Base-by-base conservation (phyloP, 2,888 invertebrate genomes). In the Hedya salicella region DNA sequence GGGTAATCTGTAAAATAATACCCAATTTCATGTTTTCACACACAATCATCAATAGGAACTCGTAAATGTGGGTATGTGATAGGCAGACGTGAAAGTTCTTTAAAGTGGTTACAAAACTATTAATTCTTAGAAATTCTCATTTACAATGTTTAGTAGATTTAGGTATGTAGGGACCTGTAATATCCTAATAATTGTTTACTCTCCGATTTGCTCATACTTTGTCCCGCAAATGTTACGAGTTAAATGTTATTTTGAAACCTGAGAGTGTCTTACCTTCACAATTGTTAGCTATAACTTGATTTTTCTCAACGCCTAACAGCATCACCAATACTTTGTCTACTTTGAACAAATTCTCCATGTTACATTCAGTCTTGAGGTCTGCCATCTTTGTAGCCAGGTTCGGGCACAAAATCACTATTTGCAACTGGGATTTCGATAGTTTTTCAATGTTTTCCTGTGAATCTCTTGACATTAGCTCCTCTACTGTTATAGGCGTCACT, bases 351-450 rank as follows among this genome's bases (percentile, higher is more conserved):
- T 92, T 93, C 13, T 95, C 94, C 32, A 95, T 85, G 49, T 86
- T 86, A 2, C 89, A 80, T 17, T 94, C 93, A 67, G 88, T 92
- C 13, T 94, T 93, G 71, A 94, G 81, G 62, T 93, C 93, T 0
- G 91, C 78, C 70, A 95, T 88, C 67, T 94, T 93, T 0, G 95
- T 93, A 70, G 96, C 87, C 49, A 97, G 93, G 59, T 94, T 94
- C 0, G 97, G 97, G 78, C 97, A 97, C 49, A 97, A 83, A 16
- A 97, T 95, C 49, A 97, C 94, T 67, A 97, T 95, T 83, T 97
- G 97, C 44, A 97, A 88, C 68, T 96, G 95, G 0, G 96, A 95
- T 68, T 93, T 93, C 8, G 93, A 85, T 8, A 95, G 85, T 73
- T 93, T 94, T 6, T 94, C 94, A 16, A 93, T 57, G 73, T 91